Evolutionary conservation across 2,888 invertebrate genomes (phyloP).

Genomic region (Agrotis exclamationis): DNA sequence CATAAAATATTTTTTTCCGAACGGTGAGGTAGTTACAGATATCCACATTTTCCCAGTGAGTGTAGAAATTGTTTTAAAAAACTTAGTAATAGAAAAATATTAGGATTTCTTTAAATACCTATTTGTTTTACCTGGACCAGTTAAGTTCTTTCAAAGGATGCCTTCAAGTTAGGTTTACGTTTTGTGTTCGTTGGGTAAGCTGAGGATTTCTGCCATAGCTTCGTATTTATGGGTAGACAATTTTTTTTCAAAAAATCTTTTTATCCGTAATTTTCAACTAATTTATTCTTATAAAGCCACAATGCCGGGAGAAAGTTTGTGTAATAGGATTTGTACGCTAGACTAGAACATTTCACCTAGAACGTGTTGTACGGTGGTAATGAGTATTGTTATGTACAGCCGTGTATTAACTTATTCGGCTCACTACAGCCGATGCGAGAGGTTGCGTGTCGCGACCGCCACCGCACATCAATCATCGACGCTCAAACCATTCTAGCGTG

Average conservation of each 20-base stretch:
- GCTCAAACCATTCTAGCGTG: conserved; percentile 49
- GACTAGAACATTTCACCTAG: not conserved
- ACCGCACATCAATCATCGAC: conserved; percentile 63
- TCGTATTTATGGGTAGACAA: not conserved
- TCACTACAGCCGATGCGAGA: conserved; percentile 19
- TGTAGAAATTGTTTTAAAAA: no score
- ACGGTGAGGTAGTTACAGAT: no score
- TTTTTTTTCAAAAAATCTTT: no score
- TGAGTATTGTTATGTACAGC: not conserved
- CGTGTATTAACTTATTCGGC: conserved; percentile 16
- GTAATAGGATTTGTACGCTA: not conserved
- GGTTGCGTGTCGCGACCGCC: conserved; percentile 53
- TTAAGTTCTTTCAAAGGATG: conserved; percentile 5
- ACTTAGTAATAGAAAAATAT: no score
- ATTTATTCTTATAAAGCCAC: not conserved
- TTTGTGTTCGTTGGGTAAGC: not conserved
- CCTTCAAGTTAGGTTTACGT: no score
- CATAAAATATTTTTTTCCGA: no score
- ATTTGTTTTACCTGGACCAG: not conserved
- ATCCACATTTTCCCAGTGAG: no score
- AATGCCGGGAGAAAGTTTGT: not conserved
- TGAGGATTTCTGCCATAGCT: not conserved
- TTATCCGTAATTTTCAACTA: no score
- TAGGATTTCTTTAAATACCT: no score
- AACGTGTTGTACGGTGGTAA: not conserved